Evolutionary conservation across 2,888 invertebrate genomes (phyloP).

Genomic region (Trichopria drosophilae): DNA sequence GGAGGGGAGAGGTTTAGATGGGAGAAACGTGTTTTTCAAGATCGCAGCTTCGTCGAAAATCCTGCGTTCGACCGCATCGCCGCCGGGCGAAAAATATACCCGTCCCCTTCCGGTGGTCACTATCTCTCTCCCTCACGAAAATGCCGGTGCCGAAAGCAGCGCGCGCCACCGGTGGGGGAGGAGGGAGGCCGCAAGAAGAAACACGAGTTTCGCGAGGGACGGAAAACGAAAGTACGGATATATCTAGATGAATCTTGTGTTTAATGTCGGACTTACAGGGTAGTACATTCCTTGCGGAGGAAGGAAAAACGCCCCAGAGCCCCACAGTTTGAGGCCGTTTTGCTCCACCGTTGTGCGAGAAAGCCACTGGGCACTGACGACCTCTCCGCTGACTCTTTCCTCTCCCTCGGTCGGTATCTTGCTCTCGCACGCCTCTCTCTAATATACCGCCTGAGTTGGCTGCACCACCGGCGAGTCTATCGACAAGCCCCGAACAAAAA

Average conservation of each 20-base stretch:
- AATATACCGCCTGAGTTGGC: slow-evolving; percentile 34
- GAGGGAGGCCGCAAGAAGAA: too few relatives aligned
- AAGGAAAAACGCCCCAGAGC: slow-evolving; percentile 93
- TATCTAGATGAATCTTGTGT: too few relatives aligned
- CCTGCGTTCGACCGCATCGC: too few relatives aligned
- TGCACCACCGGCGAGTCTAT: slow-evolving; percentile 31
- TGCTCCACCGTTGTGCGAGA: slow-evolving; percentile 57
- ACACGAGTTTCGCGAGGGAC: background rate
- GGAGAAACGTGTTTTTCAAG: too few relatives aligned
- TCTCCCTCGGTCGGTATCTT: slow-evolving; percentile 12
- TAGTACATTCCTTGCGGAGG: slow-evolving; percentile 96
- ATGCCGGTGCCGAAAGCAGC: too few relatives aligned
- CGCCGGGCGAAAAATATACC: too few relatives aligned
- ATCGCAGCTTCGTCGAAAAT: too few relatives aligned
- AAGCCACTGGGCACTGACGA: slow-evolving; percentile 32
- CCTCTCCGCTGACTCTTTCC: slow-evolving; percentile 9
- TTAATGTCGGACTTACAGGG: slow-evolving; percentile 74
- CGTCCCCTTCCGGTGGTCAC: too few relatives aligned
- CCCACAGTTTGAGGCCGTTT: slow-evolving; percentile 94
- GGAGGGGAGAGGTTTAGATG: too few relatives aligned
- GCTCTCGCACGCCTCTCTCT: slow-evolving; percentile 15
- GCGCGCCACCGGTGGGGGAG: too few relatives aligned
- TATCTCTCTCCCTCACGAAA: too few relatives aligned
- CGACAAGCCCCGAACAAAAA: too few relatives aligned
- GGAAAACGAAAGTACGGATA: slow-evolving; percentile 11